These are phyloP conservation scores for Ifrita kowaldi DNA, from an alignment of 2,113 vertebrate genomes.

Conservation along the genomic window DNA sequence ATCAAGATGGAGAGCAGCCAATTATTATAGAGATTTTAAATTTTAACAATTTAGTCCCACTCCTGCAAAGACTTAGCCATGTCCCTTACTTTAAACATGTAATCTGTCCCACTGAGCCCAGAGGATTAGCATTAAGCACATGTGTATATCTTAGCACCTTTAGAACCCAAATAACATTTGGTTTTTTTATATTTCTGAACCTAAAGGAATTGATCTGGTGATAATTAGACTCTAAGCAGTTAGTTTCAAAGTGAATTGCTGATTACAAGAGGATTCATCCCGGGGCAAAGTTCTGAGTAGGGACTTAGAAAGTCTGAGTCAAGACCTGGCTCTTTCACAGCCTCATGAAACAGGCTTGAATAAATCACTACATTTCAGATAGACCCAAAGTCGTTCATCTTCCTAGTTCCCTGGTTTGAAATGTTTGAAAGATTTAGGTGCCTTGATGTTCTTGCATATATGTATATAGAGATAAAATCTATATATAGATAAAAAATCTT, in stretches of 20 bases:
- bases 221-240: not conserved
- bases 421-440: not conserved
- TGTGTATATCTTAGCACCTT: not conserved
- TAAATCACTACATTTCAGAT: not conserved
- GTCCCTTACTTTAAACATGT: not conserved
- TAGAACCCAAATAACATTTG: not conserved
- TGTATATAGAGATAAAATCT: too few relatives aligned
- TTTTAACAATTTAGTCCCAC: not conserved
- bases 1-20: not conserved
- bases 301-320: not conserved
- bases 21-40: not conserved
- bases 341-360: not conserved
- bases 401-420: not conserved
- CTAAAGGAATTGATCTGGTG: not conserved
- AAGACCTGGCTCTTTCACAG: not conserved
- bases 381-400: not conserved
- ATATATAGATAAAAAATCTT: not conserved
- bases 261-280: not conserved
- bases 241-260: not conserved
- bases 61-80: not conserved
- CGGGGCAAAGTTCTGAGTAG: not conserved
- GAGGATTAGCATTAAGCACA: not conserved
- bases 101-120: not conserved
- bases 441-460: accelerated
- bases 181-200: not conserved